Evolutionary conservation across 2,888 invertebrate genomes (phyloP).

Genomic region (Lepidochitona cinerea): DNA sequence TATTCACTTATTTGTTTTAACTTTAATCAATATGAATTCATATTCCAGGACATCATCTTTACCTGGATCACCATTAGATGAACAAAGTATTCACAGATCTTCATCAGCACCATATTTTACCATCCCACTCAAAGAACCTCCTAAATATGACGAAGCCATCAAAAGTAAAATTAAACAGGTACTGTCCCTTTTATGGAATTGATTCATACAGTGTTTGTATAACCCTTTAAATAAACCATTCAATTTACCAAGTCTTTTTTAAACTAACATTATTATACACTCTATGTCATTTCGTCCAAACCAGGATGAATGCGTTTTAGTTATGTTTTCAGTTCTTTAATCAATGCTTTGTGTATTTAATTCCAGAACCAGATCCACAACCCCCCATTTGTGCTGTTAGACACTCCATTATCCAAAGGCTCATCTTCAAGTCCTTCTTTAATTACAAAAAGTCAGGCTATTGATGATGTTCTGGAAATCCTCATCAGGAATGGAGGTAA

Average conservation of each 20-base stretch:
- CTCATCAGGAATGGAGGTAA: slow-evolving; percentile 87
- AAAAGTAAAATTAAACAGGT: slow-evolving; percentile 63
- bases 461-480: slow-evolving; percentile 94
- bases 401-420: not conserved
- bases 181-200: not conserved
- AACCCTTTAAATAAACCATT: no score
- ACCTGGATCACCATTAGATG: slow-evolving; percentile 33
- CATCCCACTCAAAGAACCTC: slow-evolving; percentile 74
- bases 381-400: not conserved
- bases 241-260: no score
- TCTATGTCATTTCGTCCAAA: no score
- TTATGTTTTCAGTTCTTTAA: no score
- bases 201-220: no score
- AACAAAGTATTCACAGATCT: slow-evolving; percentile 31
- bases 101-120: slow-evolving; percentile 53
- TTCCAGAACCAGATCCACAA: not conserved
- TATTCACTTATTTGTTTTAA: no score
- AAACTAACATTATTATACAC: no score
- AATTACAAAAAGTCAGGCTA: slow-evolving; percentile 77
- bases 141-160: slow-evolving; percentile 82
- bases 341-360: no score
- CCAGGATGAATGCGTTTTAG: no score
- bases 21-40: no score
- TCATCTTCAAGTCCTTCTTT: not conserved
- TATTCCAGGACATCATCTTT: slow-evolving; percentile 39